Base-by-base conservation (phyloP, 2,888 invertebrate genomes). In the Idaea dimidiata region DNA sequence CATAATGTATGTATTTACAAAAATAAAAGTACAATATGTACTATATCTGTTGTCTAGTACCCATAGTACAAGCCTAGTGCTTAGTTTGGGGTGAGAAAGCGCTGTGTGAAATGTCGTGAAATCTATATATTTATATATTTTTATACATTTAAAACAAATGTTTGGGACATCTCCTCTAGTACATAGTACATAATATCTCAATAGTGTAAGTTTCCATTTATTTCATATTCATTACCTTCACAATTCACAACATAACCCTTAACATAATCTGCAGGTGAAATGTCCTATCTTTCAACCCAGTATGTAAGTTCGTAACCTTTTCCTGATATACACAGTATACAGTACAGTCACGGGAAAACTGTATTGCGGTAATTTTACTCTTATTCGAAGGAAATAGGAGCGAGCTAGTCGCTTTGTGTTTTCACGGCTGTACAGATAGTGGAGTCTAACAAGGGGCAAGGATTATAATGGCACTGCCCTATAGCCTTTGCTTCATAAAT, bases 321-420 rank as follows among this genome's bases (percentile, higher is more conserved):
- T 16, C 58, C 43, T 55, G 60, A 59, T 54, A 59, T 65, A 32
- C 66, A 67, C 66, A 67, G 59, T 65, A 67, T 64, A 69, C 69
- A 67, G 62, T 64, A 61, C 61, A 65, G 62, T 62, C 62, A 57
- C 14, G 43, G 43, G 10, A 14, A 43, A 43, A 2, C 0, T 10
- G 43, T 43, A 5, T 43, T 8, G 10, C 32, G 43, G 43, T 43
- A 14, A 43, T 10, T 10, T 43, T 7, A 43, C 43, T 43, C 43
- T 8, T 43, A 43, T 43, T 43, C 14, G 43, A 10, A 43, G 43
- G 43, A 10, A 43, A 43, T 43, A 43, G 6, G 43, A 43, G 43
- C 14, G 43, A 43, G 43, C 8, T 5, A 14, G 8, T 43, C 14
- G 8, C 43, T 4, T 8, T 43, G 8, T 43, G 43, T 43, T 43